phyloP scores from a whole-genome alignment of 2,888 invertebrate genomes.

The Gisinianus flammeolus region DNA sequence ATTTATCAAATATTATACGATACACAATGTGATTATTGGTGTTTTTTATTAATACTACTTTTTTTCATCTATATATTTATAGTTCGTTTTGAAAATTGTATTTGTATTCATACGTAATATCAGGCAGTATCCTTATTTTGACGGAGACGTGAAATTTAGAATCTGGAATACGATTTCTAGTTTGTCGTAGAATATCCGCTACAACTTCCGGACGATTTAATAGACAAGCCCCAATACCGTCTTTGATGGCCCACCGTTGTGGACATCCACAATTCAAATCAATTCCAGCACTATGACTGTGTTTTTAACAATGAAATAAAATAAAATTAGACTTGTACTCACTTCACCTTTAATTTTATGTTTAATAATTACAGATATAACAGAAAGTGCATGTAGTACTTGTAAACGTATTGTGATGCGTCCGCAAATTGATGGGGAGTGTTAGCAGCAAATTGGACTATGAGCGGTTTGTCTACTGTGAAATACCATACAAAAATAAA shows the following conservation, averaged over 20 bases:
- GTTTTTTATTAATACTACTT: too few species aligned
- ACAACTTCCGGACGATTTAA: slow-evolving; percentile 82
- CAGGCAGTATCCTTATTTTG: slow-evolving; percentile 83
- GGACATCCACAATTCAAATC: slow-evolving; percentile 99
- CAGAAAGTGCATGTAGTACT: slow-evolving; percentile 65
- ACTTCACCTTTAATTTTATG: background rate
- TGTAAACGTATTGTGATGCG: slow-evolving; percentile 82
- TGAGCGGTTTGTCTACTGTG: slow-evolving; percentile 78
- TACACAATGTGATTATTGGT: too few species aligned
- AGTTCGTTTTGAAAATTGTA: too few species aligned
- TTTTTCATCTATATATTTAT: too few species aligned
- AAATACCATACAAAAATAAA: slow-evolving; percentile 37
- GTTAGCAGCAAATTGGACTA: slow-evolving; percentile 95
- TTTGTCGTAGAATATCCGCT: slow-evolving; percentile 77
- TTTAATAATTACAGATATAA: background rate
- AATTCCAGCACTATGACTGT: slow-evolving; percentile 83
- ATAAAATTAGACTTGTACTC: background rate
- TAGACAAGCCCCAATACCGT: slow-evolving; percentile 86
- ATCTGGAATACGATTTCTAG: slow-evolving; percentile 73
- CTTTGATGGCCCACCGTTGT: slow-evolving; percentile 91
- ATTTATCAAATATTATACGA: too few species aligned
- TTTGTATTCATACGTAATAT: slow-evolving; percentile 69
- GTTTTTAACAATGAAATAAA: slow-evolving; percentile 40
- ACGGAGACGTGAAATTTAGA: slow-evolving; percentile 83
- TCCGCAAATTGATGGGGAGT: slow-evolving; percentile 79